These are phyloP conservation scores for Natrix natrix DNA, from an alignment of 2,797 vertebrate species.

Conservation along the genomic window DNA sequence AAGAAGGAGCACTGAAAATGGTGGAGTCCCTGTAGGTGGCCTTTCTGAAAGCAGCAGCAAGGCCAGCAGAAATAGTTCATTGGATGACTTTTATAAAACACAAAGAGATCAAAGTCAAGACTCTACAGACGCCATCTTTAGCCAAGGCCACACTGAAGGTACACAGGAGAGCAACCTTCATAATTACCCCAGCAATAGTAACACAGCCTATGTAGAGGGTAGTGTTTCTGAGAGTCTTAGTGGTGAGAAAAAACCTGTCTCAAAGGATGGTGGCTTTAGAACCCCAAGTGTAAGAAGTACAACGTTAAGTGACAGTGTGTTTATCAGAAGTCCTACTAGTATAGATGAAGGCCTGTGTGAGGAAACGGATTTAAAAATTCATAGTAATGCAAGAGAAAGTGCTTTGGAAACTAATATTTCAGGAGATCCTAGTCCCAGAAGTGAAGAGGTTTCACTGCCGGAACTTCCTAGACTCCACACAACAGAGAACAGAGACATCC, in stretches of 20 bases:
- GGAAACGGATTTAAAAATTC: neutral
- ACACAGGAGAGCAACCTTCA: neutral
- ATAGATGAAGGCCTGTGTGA: neutral
- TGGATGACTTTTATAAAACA: neutral
- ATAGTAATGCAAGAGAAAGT: neutral
- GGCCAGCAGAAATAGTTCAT: neutral
- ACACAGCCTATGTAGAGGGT: neutral
- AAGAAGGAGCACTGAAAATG: neutral
- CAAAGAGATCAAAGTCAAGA: neutral
- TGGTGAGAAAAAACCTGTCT: neutral
- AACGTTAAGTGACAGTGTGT: constrained; percentile 4
- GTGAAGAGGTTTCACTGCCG: neutral
- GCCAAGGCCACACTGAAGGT: neutral
- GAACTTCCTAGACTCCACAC: neutral
- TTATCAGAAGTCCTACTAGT: neutral
- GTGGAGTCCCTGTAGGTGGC: neutral
- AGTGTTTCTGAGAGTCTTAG: neutral
- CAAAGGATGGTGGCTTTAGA: neutral
- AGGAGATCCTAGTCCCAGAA: neutral
- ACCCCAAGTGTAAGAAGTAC: constrained; percentile 4
- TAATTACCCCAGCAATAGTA: neutral
- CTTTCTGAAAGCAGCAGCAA: neutral
- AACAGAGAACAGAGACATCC: neutral
- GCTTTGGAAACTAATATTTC: neutral
- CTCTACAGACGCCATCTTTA: neutral